Base-by-base conservation (phyloP, 2,797 vertebrate species). In the Heteromormyrus szaboi region DNA sequence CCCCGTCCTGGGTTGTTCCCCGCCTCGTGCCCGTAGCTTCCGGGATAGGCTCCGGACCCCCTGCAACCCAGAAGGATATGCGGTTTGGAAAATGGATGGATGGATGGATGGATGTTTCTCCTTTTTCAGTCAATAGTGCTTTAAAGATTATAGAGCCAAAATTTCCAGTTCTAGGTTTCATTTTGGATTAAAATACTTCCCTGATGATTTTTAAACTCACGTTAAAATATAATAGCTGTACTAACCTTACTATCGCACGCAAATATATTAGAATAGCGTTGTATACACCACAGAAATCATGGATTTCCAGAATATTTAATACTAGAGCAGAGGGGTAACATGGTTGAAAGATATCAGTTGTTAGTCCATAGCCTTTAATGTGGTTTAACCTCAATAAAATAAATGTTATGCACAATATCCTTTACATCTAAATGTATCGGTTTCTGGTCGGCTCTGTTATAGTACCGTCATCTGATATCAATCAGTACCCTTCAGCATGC, bases 181-280 rank as follows among this genome's bases (percentile, higher is more conserved):
- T 90, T 92, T 91, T 91, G 89, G 91, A 90, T 91, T 87, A 83
- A 86, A 89, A 62, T 89, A 89, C 83, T 87, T 83, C 68, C 5
- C 7, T 33, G 88, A 83, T 56, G 87, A 91, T 90, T 89, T 90
- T 87, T 76, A 88, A 89, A 87, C 56, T 88, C 83, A 14, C 2
- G n/a, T 83, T 54, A 88, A 79, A 46, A 79, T 29, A 81, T 33
- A 79, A n/a, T 19, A n/a, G 5, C 72, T 17, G 6, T 22, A 37
- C 56, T 65, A 54, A 65, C n/a, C 37, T 44, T 33, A 11, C 33
- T 8, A 41, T 56, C 53, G 12, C 25, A 29, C 9, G 8, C 9
- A 68, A 68, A 33, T 33, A 68, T 33, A 14, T 68, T 68, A 68
- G 3, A 33, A 68, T 68, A 68, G 25, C 11, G 4, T 3, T 86